Evolutionary conservation across 2,797 vertebrate genomes (phyloP), one percentile per base, ranked within the genome.

Genomic region (Enteromius afrohamiltoni): DNA sequence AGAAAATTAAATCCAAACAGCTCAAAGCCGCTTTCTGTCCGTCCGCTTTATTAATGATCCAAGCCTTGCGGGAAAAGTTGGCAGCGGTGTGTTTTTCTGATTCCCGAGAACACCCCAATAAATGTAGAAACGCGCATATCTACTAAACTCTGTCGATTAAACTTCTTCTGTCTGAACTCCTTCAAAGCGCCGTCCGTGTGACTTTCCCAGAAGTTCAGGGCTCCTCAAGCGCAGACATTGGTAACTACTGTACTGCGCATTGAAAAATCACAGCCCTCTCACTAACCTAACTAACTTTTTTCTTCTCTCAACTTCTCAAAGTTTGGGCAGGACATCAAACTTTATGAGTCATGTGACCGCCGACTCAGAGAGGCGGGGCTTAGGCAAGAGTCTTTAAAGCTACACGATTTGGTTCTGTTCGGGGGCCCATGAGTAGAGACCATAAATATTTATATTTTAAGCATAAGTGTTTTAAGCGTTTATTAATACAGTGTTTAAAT

Each of bases 321-420:
- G 92, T 95, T 94, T 92, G 93, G 93, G 93, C 93, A 93, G 94
- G 93, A 95, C 93, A 88, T 94, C 91, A 94, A 95, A 95, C 94
- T 95, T 94, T 93, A 92, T 92, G 93, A 95, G 93, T 94, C 94
- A 94, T 91, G 93, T 93, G 92, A 93, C 85, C 92, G 80, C 87
- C 90, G 91, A 90, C 88, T 86, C 85, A 89, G 34, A 85, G 68
- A 7, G 94, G 93, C 89, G 94, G 94, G 51, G 90, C 91, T 81
- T 85, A 55, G 65, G 51, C 85, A 62, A 81, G 89, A 88, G 86
- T n/a, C 79, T 93, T 95, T 95, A 95, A 94, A 94, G 93, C 89
- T 77, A 89, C 93, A 91, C 83, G 4, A 40, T 17, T 68, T 55
- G 8, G 4, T 37, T 79, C 65, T 29, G 21, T 55, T 8, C 2